phyloP scores from a whole-genome alignment of 2,888 invertebrate genomes.

The Agriotes lineatus region DNA sequence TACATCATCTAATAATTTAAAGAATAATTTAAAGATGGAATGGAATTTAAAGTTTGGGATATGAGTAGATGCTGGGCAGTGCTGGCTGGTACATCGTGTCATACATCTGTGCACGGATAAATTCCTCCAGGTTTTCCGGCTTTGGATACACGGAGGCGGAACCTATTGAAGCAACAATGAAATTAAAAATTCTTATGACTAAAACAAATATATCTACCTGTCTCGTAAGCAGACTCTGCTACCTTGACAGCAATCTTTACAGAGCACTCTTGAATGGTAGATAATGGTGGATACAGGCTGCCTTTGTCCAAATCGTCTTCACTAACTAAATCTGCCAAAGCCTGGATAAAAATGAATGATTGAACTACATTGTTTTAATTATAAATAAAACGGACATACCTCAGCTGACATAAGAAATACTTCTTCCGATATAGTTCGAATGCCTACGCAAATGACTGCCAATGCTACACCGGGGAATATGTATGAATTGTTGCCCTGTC shows the following conservation, averaged over 20 bases:
- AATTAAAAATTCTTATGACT: neutral
- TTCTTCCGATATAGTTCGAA: slow-evolving; percentile 91
- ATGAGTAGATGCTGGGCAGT: slow-evolving; percentile 76
- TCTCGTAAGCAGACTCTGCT: slow-evolving; percentile 85
- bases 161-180: slow-evolving; percentile 68
- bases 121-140: slow-evolving; percentile 79
- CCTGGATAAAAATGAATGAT: slow-evolving; percentile 66
- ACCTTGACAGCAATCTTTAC: slow-evolving; percentile 86
- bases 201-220: slow-evolving; percentile 68
- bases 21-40: slow-evolving; percentile 25
- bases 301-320: slow-evolving; percentile 85
- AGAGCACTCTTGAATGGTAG: slow-evolving; percentile 87
- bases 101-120: slow-evolving; percentile 86
- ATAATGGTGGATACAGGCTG: slow-evolving; percentile 92
- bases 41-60: slow-evolving; percentile 62
- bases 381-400: slow-evolving; percentile 65
- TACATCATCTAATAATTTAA: slow-evolving; percentile 24
- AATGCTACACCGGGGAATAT: slow-evolving; percentile 97
- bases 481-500: slow-evolving; percentile 98
- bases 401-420: slow-evolving; percentile 92
- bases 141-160: slow-evolving; percentile 84
- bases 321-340: slow-evolving; percentile 84
- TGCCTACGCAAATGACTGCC: slow-evolving; percentile 89
- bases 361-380: neutral
- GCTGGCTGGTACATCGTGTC: slow-evolving; percentile 78